phyloP scores from a whole-genome alignment of 2,888 invertebrate genomes.

The Alloscopus bannaensis region DNA sequence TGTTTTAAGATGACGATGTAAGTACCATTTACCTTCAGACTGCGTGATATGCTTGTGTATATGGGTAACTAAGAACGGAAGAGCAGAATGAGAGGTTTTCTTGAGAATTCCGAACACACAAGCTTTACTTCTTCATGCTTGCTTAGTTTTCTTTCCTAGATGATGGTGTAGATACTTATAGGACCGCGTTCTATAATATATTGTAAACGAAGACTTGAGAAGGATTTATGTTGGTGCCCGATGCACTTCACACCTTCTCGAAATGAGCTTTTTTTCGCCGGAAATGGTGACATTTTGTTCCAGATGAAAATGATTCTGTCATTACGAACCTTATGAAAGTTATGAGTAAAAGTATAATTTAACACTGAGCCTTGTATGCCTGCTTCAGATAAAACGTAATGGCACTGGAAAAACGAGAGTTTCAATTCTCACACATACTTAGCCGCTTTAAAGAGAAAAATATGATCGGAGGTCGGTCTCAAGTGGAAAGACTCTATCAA shows the following conservation, averaged over 20 bases:
- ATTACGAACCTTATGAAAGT: conserved; percentile 39
- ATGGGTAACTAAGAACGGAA: conserved; percentile 9
- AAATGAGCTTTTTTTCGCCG: conserved; percentile 48
- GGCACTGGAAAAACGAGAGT: too few relatives aligned
- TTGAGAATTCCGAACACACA: conserved; percentile 37
- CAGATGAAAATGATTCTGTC: conserved; percentile 53
- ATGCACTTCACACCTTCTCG: conserved; percentile 51
- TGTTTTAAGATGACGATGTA: too few relatives aligned
- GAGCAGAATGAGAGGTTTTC: conserved; percentile 37
- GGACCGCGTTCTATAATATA: neutral
- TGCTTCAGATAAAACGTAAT: too few relatives aligned
- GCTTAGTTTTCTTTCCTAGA: conserved; percentile 27
- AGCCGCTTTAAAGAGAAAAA: too few relatives aligned
- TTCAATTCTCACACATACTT: too few relatives aligned
- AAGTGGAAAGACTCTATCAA: too few relatives aligned
- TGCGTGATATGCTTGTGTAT: conserved; percentile 1
- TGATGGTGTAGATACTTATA: neutral
- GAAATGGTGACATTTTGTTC: conserved; percentile 53
- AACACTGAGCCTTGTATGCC: too few relatives aligned
- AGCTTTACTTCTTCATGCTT: conserved; percentile 16
- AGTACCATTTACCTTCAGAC: too few relatives aligned
- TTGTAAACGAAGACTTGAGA: conserved; percentile 11
- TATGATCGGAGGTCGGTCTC: too few relatives aligned
- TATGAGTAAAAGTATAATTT: conserved; percentile 1
- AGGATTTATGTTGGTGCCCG: conserved; percentile 51